Percentiles rank a stretch among this genome's conserved stretches.
These are phyloP conservation scores for Pherbina coryleti DNA, from an alignment of 2,888 invertebrate species.

Conservation along the genomic window DNA sequence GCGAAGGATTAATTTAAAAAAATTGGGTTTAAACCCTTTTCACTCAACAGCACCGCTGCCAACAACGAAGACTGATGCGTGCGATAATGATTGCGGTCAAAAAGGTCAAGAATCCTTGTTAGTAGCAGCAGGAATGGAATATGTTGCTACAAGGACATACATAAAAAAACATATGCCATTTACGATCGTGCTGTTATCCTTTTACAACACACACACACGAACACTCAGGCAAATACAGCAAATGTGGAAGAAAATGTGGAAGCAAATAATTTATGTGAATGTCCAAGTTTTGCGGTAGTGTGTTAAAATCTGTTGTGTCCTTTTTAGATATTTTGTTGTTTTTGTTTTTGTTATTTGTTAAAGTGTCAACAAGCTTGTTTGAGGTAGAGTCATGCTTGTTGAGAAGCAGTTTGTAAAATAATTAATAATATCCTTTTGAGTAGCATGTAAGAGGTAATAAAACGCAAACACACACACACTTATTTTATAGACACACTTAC, in stretches of 20 bases:
- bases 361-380: constrained; percentile 19
- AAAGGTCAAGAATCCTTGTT: constrained; percentile 26
- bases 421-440: constrained; percentile 6
- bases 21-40: background rate
- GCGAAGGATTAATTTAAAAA: background rate
- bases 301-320: constrained; percentile 13
- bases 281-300: constrained; percentile 24
- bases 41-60: background rate
- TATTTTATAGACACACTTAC: too few species aligned
- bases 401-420: background rate
- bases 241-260: background rate
- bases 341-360: constrained; percentile 8
- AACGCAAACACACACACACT: background rate
- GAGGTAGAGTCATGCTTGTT: background rate
- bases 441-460: background rate
- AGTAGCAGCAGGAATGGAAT: background rate
- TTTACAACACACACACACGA: background rate
- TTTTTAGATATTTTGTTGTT: background rate
- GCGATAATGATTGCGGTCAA: constrained; percentile 36
- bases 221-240: background rate
- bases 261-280: constrained; percentile 24
- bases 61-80: constrained; percentile 8
- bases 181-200: constrained; percentile 1
- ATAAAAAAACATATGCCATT: constrained; percentile 22
- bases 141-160: background rate